Base-by-base conservation (phyloP, 2,113 vertebrate species). In the Monopterus albus region DNA sequence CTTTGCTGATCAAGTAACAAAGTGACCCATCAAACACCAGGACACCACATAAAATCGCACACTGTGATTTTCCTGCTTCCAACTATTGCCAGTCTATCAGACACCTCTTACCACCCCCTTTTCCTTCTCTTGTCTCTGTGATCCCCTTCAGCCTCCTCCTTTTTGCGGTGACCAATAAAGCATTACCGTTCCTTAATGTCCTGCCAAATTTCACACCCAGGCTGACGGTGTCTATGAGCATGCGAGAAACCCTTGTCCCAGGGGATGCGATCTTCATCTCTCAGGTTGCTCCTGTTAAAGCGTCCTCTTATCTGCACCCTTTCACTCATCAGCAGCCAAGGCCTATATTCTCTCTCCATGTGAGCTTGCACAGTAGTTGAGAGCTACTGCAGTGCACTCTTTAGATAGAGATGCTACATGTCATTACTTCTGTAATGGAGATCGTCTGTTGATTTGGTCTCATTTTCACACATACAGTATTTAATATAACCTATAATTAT, bases 1-100 rank as follows among this genome's bases (percentile, higher is more conserved):
- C 91, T 91, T 86, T 79, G 72, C 89, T 82, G 90, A 84, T 94
- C 91, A 58, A 84, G 90, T 93, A 90, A 91, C 92, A 91, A 90
- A 91, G 89, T 79, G 84, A 86, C 67, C 73, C 81, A 58, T 91
- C 79, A 88, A 90, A 90, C 91, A 83, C 85, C 88, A 89, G 91
- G 92, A 88, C 28, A 56, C 67, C 73, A 84, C 87, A 86, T 91
- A 91, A 94, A 90, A 73, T 85, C 71, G 26, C 81, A 59, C 88
- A 78, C 70, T 56, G 74, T 55, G 88, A 81, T 80, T 61, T 84
- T 84, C 82, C 76, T 45, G 43, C 82, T 89, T 81, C 71, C 26
- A 62, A 47, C 58, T 17, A 33, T 57, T 50, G 17, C 20, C 65
- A 62, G 64, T 64, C 76, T 55, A 26, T 42, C 74, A 60, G 56